Evolutionary conservation across 2,888 invertebrate genomes (phyloP), one percentile per base, ranked within the genome.

Genomic region (Sabatieria punctata): DNA sequence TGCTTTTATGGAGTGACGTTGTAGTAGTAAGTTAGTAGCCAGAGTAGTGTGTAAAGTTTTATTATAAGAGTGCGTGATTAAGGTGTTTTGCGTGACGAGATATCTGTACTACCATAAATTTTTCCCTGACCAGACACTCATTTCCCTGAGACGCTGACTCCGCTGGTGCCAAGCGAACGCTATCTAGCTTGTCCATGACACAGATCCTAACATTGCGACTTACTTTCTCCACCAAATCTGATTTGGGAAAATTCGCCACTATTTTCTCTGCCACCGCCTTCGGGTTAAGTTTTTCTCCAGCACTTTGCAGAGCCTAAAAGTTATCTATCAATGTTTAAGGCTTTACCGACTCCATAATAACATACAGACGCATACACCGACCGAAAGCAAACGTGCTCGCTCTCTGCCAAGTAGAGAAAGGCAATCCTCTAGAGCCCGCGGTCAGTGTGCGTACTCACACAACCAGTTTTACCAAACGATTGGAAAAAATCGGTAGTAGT

Each of bases 261-360:
- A 97, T 82, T 55, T 79, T 78, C 49, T 76, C 75, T 0, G 85
- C 95, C 51, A 95, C 78, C 58, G 83, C 82, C 46, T 77, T 73
- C 0, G 95, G 89, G 49, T 75, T 57, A 11, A 49, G 41, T 36
- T 50, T 50, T 2, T 36, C 3, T 35, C 57, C 57, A 8, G 47
- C 45, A 11, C 48, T 46, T 45, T 54, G 54, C 13, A 56, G 49
- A 39, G 52, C 53, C 53, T 54, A 43, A 11, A 55, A 26, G 13
- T 33, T 21, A 38, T 38, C 6, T 8, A 38, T 11, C 22, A 21
- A 8, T 18, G 8, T n/a, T 30, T 15, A 30, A 11, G 15, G 15
- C 30, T 11, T 11, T 30, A 30, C 8, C 15, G 15, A 30, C 30
- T 15, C 8, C 15, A 30, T 15, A 30, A 30, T 15, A 30, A 30